phyloP scores from a whole-genome alignment of 2,888 invertebrate genomes.

The Melanostoma scalare region DNA sequence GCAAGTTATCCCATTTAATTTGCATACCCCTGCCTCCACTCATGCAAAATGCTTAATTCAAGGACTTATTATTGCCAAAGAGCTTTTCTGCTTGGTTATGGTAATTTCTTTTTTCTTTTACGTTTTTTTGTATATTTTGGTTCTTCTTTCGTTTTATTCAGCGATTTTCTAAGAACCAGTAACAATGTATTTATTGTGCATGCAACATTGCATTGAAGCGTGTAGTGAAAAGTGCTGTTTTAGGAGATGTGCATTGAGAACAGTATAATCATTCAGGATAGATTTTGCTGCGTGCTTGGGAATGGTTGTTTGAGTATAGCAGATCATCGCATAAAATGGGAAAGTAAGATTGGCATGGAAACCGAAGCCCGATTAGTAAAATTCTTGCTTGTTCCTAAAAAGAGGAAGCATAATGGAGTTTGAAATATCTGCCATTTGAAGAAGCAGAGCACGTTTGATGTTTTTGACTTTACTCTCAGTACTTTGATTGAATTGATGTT shows the following conservation, averaged over 20 bases:
- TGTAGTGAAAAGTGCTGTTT: constrained; percentile 3
- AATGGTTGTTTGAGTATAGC: too few relatives aligned
- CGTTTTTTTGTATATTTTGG: neutral
- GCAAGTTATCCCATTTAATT: constrained; percentile 68
- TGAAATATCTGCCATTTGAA: too few relatives aligned
- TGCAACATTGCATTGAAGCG: constrained; percentile 37
- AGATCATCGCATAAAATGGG: too few relatives aligned
- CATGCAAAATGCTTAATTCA: constrained; percentile 67
- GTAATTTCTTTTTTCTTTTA: neutral
- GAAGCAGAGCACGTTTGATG: too few relatives aligned
- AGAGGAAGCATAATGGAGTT: too few relatives aligned
- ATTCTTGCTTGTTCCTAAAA: too few relatives aligned
- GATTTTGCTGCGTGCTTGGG: constrained; percentile 19
- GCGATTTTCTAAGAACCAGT: neutral
- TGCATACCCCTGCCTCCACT: constrained; percentile 48
- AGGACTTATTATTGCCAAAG: constrained; percentile 66
- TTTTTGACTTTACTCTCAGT: too few relatives aligned
- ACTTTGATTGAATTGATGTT: too few relatives aligned
- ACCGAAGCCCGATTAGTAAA: too few relatives aligned
- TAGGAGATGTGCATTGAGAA: constrained; percentile 31
- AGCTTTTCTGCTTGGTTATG: constrained; percentile 46
- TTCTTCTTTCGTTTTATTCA: constrained; percentile 4
- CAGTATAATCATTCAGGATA: constrained; percentile 37
- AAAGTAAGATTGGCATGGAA: too few relatives aligned
- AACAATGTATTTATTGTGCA: constrained; percentile 39